Conservation (phyloP, 2,113 vertebrate genomes). For the Spizaetus ornatus region DNA sequence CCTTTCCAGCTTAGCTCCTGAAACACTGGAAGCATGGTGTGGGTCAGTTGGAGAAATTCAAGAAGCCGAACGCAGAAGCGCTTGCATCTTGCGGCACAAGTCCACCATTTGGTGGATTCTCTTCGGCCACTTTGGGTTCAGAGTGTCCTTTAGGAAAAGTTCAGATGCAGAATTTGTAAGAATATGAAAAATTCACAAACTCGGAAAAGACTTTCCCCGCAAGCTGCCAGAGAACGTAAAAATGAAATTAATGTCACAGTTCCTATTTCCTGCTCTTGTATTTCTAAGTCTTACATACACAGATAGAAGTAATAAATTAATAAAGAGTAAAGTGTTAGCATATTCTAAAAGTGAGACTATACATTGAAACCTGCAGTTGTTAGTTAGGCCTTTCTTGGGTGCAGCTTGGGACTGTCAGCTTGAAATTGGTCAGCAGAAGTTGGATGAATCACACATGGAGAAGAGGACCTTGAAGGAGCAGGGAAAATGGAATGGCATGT, state of each 20-base stretch:
- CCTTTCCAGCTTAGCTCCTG: not conserved
- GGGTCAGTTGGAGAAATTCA: not conserved
- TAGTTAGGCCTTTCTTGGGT: not conserved
- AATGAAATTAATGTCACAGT: not conserved
- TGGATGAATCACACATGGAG: rapidly evolving
- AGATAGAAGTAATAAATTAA: not conserved
- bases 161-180: not conserved
- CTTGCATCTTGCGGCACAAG: not conserved
- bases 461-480: not conserved
- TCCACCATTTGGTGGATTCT: not conserved
- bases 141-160: not conserved
- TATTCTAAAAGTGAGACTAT: not conserved
- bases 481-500: not conserved
- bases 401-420: not conserved
- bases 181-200: not conserved
- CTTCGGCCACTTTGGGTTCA: not conserved
- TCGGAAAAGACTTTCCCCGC: not conserved
- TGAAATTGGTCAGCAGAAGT: not conserved
- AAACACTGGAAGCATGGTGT: not conserved
- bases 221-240: not conserved
- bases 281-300: not conserved
- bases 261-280: not conserved
- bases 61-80: not conserved
- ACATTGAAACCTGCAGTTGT: not conserved
- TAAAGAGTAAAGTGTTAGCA: not conserved